A percentile compares a stretch with the other conserved stretches of the same genome.
phyloP scores from a whole-genome alignment of 2,113 vertebrate genomes.

The Istiophorus platypterus region DNA sequence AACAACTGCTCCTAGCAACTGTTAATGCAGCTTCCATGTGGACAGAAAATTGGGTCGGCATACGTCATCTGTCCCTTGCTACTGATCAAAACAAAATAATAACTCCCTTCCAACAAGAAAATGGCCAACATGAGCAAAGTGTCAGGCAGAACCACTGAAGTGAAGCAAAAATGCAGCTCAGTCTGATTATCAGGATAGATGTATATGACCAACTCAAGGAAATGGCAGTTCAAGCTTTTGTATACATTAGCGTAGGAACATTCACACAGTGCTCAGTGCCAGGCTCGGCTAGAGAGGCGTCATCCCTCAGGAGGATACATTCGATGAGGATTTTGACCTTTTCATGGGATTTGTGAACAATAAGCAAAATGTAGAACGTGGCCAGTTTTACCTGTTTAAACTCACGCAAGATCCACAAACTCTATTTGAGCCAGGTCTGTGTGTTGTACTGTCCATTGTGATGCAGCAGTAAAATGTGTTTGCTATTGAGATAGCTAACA shows the following conservation, averaged over 20 bases:
- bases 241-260: no score
- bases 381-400: not conserved
- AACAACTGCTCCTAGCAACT: not conserved
- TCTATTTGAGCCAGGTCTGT: slow-evolving; percentile 64
- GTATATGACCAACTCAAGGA: no score
- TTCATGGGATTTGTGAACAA: slow-evolving; percentile 21
- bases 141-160: no score
- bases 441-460: slow-evolving; percentile 52
- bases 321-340: not conserved
- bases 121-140: no score
- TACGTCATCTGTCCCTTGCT: not conserved
- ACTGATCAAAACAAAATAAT: not conserved
- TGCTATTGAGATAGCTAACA: slow-evolving; percentile 48
- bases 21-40: not conserved
- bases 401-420: slow-evolving; percentile 10
- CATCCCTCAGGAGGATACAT: no score
- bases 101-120: no score
- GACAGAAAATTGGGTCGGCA: not conserved
- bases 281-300: no score
- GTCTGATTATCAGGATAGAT: no score
- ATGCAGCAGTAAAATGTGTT: slow-evolving; percentile 56
- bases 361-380: not conserved
- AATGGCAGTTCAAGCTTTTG: no score
- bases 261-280: no score
- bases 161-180: no score